A percentile compares a stretch with the other conserved stretches of the same genome.
These are phyloP conservation scores for Salpingus planirostris DNA, from an alignment of 2,888 invertebrate species.

Conservation along the genomic window DNA sequence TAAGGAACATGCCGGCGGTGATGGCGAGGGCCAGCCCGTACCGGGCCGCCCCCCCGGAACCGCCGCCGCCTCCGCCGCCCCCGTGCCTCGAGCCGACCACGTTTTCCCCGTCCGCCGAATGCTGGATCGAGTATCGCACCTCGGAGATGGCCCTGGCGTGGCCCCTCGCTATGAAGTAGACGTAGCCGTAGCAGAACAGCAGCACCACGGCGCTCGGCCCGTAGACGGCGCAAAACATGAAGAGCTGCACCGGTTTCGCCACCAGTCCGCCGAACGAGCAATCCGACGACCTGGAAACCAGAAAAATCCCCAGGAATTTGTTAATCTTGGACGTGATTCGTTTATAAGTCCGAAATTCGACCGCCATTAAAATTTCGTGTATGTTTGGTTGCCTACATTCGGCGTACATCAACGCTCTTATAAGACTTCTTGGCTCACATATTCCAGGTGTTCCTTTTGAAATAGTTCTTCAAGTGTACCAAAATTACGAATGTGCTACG, in stretches of 20 bases:
- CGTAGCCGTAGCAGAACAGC: conserved; percentile 53
- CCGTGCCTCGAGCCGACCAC: too few species aligned
- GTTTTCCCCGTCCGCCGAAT: too few species aligned
- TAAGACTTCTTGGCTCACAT: neutral
- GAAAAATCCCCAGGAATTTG: too few species aligned
- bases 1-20: conserved; percentile 53
- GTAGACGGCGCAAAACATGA: conserved; percentile 52
- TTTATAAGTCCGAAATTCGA: too few species aligned
- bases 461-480: too few species aligned
- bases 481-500: too few species aligned
- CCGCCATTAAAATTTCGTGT: too few species aligned
- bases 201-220: conserved; percentile 51
- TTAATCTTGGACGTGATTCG: too few species aligned
- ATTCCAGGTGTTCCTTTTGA: too few species aligned
- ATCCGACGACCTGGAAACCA: conserved; percentile 31
- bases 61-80: too few species aligned
- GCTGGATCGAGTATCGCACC: conserved; percentile 48
- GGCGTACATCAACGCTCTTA: neutral
- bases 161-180: conserved; percentile 53
- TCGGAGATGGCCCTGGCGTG: conserved; percentile 56
- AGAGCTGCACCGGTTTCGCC: conserved; percentile 46
- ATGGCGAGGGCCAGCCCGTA: conserved; percentile 55
- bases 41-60: conserved; percentile 40
- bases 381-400: too few species aligned
- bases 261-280: conserved; percentile 46